Evolutionary conservation across 1,140 invertebrate species (phyloP).

Genomic region (Drosophila miranda): DNA sequence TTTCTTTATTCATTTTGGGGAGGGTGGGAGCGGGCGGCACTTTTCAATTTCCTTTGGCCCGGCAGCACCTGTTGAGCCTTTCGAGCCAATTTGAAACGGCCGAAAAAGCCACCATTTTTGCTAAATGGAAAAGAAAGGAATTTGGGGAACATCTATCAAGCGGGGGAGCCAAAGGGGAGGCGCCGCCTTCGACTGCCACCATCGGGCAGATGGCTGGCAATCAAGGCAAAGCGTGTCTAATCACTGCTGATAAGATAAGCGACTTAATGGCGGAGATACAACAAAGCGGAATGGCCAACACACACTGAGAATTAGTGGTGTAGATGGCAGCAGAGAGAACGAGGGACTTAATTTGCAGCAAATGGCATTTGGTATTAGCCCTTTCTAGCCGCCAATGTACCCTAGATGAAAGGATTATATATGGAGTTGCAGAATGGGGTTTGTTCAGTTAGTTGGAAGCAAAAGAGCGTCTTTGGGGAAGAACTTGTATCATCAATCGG

Average conservation of each 20-base stretch:
- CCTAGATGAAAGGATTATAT: no score
- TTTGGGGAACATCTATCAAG: neutral
- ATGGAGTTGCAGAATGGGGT: no score
- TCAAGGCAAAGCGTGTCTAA: slow-evolving; percentile 51
- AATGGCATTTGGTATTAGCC: neutral
- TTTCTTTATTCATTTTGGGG: neutral
- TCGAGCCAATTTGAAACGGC: slow-evolving; percentile 25
- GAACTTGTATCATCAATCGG: no score
- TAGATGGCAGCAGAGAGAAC: neutral
- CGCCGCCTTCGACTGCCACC: no score
- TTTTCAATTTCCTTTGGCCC: slow-evolving; percentile 57
- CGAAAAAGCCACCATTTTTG: no score
- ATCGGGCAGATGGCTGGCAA: slow-evolving; percentile 20
- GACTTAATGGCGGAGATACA: slow-evolving; percentile 18
- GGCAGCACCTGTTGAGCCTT: slow-evolving; percentile 62
- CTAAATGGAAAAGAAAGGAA: no score
- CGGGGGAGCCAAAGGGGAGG: no score
- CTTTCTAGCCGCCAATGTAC: no score
- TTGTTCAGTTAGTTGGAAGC: no score
- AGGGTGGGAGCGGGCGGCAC: slow-evolving; percentile 10
- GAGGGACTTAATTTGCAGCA: no score
- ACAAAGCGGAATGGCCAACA: slow-evolving; percentile 6
- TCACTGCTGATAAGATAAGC: slow-evolving; percentile 66
- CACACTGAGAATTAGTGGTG: neutral
- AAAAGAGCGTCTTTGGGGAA: no score